Evolutionary conservation across 2,797 vertebrate genomes (phyloP), one percentile per base, ranked within the genome.

Genomic region (Hydrolagus colliei): DNA sequence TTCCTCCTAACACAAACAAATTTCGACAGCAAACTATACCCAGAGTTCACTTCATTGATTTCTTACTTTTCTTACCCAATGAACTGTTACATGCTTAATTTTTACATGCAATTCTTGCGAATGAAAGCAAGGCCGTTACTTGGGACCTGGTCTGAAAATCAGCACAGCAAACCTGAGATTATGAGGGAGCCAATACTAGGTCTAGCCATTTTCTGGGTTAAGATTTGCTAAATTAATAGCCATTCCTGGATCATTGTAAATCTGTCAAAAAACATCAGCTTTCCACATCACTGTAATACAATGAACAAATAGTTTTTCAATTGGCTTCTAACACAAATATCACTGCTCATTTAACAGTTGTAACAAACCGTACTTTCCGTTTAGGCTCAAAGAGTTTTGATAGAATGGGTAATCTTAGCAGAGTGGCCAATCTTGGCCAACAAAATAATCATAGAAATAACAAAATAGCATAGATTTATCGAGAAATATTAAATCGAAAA

Each of bases 1-100:
- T 89, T 88, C 87, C 61, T 71, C 88, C 89, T 87, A 88, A 90
- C 88, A 90, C 90, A 92, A 93, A 92, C 91, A 93, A 91, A 94
- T 93, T 91, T 91, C 91, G 93, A 92, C 90, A 93, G 92, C 88
- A 87, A 93, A 91, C 91, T 95, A 93, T 95, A 93, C 91, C 89
- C 88, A 91, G 92, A 91, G 91, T 89, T 91, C 91, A 88, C 90
- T 88, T 92, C 88, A 92, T 92, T 93, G 92, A 92, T 88, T 91
- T 90, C 86, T 91, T 92, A 92, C 94, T 95, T 96, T 96, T 91
- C 93, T 87, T 89, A 92, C 87, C 88, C 93, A 91, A 86, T 96
- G 91, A 94, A 93, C 95, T 94, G 93, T 94, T 87, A 88, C 87
- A 88, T 87, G 92, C 90, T 95, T 95, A 94, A 93, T 87, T 90